Conservation (phyloP, 2,797 vertebrate species). For the Kryptopterus vitreolus region DNA sequence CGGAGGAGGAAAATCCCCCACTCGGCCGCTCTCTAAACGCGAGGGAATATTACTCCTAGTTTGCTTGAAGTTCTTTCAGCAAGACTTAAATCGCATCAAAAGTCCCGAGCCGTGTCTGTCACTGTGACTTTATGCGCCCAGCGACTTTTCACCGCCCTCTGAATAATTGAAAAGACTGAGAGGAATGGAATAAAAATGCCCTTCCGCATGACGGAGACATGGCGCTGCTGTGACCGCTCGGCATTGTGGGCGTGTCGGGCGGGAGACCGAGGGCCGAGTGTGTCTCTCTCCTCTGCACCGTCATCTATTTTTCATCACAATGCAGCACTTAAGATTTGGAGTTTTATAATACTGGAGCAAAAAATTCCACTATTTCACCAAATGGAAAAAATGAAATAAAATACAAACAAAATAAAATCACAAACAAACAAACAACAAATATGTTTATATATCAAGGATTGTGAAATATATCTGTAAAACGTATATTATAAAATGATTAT, state of each 20-base stretch:
- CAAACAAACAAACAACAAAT: too few relatives aligned
- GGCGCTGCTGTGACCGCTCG: background rate
- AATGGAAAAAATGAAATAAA: background rate
- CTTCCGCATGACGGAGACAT: background rate
- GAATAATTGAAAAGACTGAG: slow-evolving; percentile 24
- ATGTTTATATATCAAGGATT: too few relatives aligned
- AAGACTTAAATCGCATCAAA: background rate
- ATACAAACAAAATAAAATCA: too few relatives aligned
- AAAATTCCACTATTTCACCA: too few relatives aligned
- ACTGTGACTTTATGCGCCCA: background rate
- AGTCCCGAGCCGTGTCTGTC: background rate
- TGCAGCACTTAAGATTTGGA: background rate
- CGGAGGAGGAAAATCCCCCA: background rate
- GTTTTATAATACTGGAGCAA: too few relatives aligned
- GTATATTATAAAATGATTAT: too few relatives aligned
- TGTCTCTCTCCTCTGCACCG: background rate
- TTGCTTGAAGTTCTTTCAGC: background rate
- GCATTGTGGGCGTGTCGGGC: background rate
- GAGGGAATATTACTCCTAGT: background rate
- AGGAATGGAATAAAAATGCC: slow-evolving; percentile 15
- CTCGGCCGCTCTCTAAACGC: too few relatives aligned
- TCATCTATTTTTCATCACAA: slow-evolving; percentile 17
- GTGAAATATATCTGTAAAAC: too few relatives aligned
- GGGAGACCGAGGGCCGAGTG: too few relatives aligned
- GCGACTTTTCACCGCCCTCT: background rate